A percentile compares a stretch with the other conserved stretches of the same genome.
These are phyloP conservation scores for Ctenopoma multispine DNA, from an alignment of 2,797 vertebrate genomes.

Conservation along the genomic window DNA sequence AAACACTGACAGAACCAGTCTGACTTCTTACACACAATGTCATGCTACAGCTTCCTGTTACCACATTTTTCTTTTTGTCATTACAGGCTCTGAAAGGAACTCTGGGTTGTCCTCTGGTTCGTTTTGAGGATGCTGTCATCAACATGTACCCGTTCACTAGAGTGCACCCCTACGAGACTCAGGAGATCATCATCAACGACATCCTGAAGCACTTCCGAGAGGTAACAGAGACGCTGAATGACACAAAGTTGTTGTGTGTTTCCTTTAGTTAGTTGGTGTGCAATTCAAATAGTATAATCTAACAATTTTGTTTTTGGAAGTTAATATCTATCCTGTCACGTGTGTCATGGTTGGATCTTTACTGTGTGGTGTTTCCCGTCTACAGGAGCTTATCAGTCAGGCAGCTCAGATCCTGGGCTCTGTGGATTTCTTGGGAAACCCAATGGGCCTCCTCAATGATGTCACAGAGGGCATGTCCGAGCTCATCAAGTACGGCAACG, in stretches of 20 bases:
- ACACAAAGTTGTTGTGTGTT: too few relatives aligned
- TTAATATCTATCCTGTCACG: not conserved
- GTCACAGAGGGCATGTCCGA: conserved; percentile 94
- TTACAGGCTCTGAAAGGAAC: conserved; percentile 91
- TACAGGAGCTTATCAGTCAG: conserved; percentile 95
- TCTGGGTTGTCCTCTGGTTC: conserved; percentile 92
- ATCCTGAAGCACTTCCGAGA: conserved; percentile 97
- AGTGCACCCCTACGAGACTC: conserved; percentile 97
- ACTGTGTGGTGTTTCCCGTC: not conserved
- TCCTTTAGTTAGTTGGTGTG: too few relatives aligned
- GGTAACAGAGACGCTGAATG: conserved; percentile 76
- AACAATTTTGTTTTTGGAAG: not conserved
- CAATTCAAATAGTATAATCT: too few relatives aligned
- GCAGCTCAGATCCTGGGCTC: conserved; percentile 96
- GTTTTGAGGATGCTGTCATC: conserved; percentile 97
- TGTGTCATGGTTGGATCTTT: not conserved
- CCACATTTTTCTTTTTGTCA: not conserved
- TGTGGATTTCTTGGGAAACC: conserved; percentile 98
- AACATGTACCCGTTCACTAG: conserved; percentile 96
- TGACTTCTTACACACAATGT: too few relatives aligned
- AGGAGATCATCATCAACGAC: conserved; percentile 97
- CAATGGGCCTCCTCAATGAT: conserved; percentile 95
- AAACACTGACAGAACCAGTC: too few relatives aligned
- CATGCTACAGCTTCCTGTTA: too few relatives aligned
- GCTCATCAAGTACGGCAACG: conserved; percentile 96